Evolutionary conservation across 53 echinoderm and acorn worm genomes (phyloP).

Genomic region (Holothuria leucospilota): DNA sequence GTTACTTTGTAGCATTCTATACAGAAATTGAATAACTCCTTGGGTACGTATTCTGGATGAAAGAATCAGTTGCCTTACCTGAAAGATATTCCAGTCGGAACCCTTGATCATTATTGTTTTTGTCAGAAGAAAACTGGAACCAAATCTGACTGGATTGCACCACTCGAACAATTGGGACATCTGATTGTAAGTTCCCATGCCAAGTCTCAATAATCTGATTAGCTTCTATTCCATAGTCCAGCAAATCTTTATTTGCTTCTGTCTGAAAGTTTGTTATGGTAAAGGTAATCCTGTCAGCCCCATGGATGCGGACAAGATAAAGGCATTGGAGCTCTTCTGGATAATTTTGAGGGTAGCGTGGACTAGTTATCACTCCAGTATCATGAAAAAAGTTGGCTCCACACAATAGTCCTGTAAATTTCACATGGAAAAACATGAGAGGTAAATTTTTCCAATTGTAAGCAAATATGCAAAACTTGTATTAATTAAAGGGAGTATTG

Average conservation of each 20-base stretch:
- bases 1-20: too few relatives aligned
- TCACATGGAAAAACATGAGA: background rate
- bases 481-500: too few relatives aligned
- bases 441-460: background rate
- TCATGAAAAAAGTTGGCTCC: slow-evolving; percentile 35
- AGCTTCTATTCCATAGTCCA: slow-evolving; percentile 27
- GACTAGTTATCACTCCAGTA: slow-evolving; percentile 28
- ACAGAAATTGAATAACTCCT: too few relatives aligned
- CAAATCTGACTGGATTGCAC: slow-evolving; percentile 40
- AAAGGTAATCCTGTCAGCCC: slow-evolving; percentile 61
- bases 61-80: slow-evolving; percentile 7
- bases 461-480: too few relatives aligned
- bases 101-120: slow-evolving; percentile 39
- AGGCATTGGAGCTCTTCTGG: slow-evolving; percentile 2
- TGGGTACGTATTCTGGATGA: too few relatives aligned
- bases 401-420: slow-evolving; percentile 12
- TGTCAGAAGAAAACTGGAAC: slow-evolving; percentile 50
- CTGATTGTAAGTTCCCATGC: slow-evolving; percentile 27
- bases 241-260: slow-evolving; percentile 59
- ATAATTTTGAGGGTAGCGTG: slow-evolving; percentile 46
- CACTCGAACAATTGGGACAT: slow-evolving; percentile 20
- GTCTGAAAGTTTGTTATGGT: slow-evolving; percentile 47
- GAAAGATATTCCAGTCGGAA: slow-evolving; percentile 52
- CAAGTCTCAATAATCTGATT: background rate
- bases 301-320: slow-evolving; percentile 56